Percentiles rank a stretch among this genome's conserved stretches.
These are phyloP conservation scores for Helicoverpa armigera DNA, from an alignment of 1,140 invertebrate genomes.

Conservation along the genomic window DNA sequence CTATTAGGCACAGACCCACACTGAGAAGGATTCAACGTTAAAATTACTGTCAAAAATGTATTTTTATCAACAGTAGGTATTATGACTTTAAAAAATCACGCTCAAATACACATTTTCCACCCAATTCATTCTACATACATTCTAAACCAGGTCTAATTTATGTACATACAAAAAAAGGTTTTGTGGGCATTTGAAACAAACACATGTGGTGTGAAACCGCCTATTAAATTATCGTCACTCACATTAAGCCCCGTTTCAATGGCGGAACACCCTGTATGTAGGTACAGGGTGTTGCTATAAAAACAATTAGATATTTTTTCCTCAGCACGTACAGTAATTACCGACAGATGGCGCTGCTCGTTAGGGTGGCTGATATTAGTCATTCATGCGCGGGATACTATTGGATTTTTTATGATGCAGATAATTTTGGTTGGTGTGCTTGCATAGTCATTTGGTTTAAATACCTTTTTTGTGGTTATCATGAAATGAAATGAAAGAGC, in stretches of 20 bases:
- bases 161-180: background rate
- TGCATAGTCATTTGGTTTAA: background rate
- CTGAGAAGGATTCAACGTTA: too few relatives aligned
- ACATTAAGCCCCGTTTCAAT: slow-evolving; percentile 23
- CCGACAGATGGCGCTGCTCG: slow-evolving; percentile 72
- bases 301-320: slow-evolving; percentile 78
- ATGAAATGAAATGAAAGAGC: too few relatives aligned
- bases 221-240: slow-evolving; percentile 42
- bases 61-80: too few relatives aligned
- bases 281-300: slow-evolving; percentile 56
- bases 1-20: too few relatives aligned
- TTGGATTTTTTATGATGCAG: slow-evolving; percentile 18
- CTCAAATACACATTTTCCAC: background rate
- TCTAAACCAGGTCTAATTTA: background rate
- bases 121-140: background rate
- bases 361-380: slow-evolving; percentile 59
- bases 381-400: slow-evolving; percentile 44
- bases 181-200: background rate
- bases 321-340: slow-evolving; percentile 73
- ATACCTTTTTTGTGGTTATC: too few relatives aligned
- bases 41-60: too few relatives aligned
- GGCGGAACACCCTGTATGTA: background rate
- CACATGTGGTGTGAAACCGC: slow-evolving; percentile 31
- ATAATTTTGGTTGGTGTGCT: background rate
- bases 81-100: background rate